These are phyloP conservation scores for Pomacea canaliculata DNA, from an alignment of 2,888 invertebrate species.

Conservation along the genomic window DNA sequence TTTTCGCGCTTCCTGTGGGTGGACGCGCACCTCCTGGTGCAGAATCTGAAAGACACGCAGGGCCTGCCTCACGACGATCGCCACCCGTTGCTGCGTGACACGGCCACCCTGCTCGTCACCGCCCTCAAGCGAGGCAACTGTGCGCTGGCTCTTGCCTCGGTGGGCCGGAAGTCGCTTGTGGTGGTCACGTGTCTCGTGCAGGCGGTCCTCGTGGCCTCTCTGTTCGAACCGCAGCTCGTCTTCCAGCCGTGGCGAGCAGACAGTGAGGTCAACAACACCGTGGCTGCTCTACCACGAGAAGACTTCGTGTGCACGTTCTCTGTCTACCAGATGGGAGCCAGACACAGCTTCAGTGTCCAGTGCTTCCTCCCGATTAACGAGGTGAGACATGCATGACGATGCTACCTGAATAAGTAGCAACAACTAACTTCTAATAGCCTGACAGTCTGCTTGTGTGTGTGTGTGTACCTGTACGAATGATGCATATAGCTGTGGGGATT, in stretches of 20 bases:
- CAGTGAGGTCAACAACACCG: neutral
- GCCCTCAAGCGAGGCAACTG: slow-evolving; percentile 6
- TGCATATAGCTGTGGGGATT: no score
- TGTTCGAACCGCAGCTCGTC: neutral
- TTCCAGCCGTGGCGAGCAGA: neutral
- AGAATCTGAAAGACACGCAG: neutral
- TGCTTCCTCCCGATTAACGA: neutral
- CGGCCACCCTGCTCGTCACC: neutral
- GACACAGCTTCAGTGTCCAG: neutral
- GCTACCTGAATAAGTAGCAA: neutral
- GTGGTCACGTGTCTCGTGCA: slow-evolving; percentile 8
- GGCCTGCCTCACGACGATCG: neutral
- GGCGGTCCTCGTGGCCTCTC: neutral
- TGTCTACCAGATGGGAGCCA: neutral
- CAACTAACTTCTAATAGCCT: no score
- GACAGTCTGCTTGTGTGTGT: neutral
- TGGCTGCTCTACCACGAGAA: neutral
- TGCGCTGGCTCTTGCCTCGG: neutral
- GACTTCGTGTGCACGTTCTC: neutral
- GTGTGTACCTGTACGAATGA: no score
- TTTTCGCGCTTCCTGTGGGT: neutral
- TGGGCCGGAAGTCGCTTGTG: neutral
- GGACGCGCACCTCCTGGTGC: neutral
- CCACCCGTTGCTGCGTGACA: neutral
- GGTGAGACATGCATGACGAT: neutral